Evolutionary conservation across 2,888 invertebrate genomes (phyloP).

Genomic region (Eucera pruinosa): DNA sequence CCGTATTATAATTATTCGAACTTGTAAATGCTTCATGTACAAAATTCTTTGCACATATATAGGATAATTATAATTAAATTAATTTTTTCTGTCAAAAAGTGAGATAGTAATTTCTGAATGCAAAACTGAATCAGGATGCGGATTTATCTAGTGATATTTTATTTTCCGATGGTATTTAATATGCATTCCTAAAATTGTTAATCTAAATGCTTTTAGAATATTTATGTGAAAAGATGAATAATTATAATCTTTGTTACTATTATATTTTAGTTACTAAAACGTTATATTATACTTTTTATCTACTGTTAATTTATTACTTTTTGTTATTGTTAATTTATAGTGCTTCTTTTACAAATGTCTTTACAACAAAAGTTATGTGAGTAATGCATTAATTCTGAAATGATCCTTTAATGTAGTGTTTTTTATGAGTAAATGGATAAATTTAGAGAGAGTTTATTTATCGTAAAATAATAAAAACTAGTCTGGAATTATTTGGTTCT

Average conservation of each 20-base stretch:
- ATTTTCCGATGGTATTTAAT: background rate
- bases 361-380: no score
- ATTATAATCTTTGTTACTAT: no score
- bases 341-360: background rate
- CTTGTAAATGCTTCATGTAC: background rate
- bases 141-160: background rate
- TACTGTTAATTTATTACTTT: background rate
- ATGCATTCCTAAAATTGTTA: background rate
- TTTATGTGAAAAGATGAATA: no score
- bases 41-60: background rate
- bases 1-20: no score
- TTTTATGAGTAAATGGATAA: background rate
- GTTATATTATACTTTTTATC: background rate
- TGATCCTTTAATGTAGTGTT: background rate
- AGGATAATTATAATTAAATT: background rate
- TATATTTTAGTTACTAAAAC: no score
- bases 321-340: background rate
- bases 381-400: background rate
- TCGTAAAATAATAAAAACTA: background rate
- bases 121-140: background rate
- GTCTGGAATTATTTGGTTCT: background rate
- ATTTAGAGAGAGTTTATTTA: background rate
- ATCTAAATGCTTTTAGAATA: no score
- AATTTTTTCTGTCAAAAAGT: background rate
- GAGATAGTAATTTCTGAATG: background rate